These are phyloP conservation scores for Synchiropus splendidus DNA, from an alignment of 2,113 vertebrate genomes.

Conservation along the genomic window DNA sequence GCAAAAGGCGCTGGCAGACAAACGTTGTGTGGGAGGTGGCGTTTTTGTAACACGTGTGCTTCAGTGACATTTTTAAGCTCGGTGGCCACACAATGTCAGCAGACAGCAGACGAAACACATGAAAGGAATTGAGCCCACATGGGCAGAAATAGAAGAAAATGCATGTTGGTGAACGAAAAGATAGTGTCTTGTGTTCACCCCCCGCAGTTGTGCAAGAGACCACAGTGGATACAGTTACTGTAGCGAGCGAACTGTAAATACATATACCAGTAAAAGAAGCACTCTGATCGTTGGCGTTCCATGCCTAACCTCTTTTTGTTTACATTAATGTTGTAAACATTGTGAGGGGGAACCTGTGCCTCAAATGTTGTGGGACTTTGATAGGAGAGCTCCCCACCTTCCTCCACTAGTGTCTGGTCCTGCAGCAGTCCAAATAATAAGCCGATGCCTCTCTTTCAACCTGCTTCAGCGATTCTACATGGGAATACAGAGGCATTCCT, in stretches of 20 bases:
- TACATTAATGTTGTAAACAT: no score
- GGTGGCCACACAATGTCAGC: background rate
- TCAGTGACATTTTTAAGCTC: constrained; percentile 10
- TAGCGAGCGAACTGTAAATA: constrained; percentile 1
- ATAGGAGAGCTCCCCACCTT: no score
- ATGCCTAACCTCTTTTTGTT: no score
- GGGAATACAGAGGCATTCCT: no score
- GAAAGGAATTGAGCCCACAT: constrained; percentile 5
- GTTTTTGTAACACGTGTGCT: constrained; percentile 8
- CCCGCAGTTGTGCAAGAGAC: constrained; percentile 26
- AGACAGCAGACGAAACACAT: background rate
- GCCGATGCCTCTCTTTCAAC: no score
- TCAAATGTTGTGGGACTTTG: no score
- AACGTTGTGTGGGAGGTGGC: constrained; percentile 1
- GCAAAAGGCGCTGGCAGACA: background rate
- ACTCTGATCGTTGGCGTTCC: no score
- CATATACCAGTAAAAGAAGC: no score
- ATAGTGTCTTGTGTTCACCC: constrained; percentile 14
- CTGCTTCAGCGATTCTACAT: no score
- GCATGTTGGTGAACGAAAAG: constrained; percentile 19
- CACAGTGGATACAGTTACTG: constrained; percentile 50
- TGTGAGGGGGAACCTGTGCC: no score
- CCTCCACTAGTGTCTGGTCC: no score
- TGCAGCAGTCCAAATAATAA: no score
- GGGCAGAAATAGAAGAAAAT: constrained; percentile 6